Percentiles rank a stretch among this genome's conserved stretches.
Evolutionary conservation across 2,888 invertebrate species (phyloP).

Genomic region (Antheraea assamensis): DNA sequence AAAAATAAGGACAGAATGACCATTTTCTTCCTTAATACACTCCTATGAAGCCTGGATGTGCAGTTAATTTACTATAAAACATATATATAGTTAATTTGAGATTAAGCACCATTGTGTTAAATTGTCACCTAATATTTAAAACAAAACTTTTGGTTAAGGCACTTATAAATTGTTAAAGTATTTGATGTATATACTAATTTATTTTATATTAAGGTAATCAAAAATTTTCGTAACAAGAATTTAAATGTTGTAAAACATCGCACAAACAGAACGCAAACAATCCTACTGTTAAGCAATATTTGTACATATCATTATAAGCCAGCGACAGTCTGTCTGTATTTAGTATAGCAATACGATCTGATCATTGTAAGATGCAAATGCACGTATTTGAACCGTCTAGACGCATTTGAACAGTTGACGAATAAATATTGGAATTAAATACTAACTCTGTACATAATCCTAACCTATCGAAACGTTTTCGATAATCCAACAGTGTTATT

Average conservation of each 20-base stretch:
- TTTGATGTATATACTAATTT: no score
- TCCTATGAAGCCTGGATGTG: no score
- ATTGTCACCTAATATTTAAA: no score
- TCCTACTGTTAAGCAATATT: background rate
- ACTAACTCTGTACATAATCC: background rate
- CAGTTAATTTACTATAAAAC: no score
- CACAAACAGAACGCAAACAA: background rate
- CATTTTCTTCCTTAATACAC: no score
- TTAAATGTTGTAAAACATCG: constrained; percentile 2
- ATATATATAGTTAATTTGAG: no score
- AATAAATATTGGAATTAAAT: background rate
- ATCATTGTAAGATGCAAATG: constrained; percentile 7
- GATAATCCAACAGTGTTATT: background rate
- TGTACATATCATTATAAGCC: constrained; percentile 16
- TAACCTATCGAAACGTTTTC: background rate
- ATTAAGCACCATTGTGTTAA: no score
- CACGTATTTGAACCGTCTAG: constrained; percentile 11
- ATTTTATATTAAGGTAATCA: no score
- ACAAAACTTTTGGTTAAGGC: no score
- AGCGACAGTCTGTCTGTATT: constrained; percentile 10
- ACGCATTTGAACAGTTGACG: background rate
- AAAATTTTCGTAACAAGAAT: background rate
- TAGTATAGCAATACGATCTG: background rate
- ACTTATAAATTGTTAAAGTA: no score
- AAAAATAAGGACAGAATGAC: no score